Conservation (phyloP, 35 echinoderm and acorn worm genomes). For the Apostichopus japonicus region DNA sequence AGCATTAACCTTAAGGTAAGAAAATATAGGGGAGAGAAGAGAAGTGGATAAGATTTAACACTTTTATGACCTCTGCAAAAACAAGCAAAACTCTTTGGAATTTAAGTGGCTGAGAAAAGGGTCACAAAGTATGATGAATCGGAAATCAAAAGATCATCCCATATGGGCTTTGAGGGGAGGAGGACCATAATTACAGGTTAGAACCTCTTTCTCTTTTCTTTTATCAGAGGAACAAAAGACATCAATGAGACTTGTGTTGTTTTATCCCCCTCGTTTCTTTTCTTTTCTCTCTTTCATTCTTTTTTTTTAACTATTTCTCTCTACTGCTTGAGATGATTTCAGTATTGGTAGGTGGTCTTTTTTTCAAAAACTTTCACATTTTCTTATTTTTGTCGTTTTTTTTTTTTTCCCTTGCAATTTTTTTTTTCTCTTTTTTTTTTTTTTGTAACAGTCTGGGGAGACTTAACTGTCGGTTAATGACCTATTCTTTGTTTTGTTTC, state of each 20-base stretch:
- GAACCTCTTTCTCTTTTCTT: neutral
- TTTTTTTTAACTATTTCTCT: neutral
- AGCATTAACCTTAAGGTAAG: conserved; percentile 36
- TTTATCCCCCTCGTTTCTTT: too few relatives aligned
- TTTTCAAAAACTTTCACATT: neutral
- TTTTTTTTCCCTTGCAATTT: neutral
- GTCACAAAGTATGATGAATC: conserved; percentile 47
- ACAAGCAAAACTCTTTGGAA: conserved; percentile 19
- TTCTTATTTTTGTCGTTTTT: neutral
- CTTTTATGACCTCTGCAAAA: conserved; percentile 37
- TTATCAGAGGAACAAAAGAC: conserved; percentile 17
- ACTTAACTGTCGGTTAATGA: conserved; percentile 54
- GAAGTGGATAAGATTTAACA: conserved; percentile 38
- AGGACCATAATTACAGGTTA: conserved; percentile 37
- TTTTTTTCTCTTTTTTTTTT: conserved; percentile 27
- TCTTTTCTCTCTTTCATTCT: neutral
- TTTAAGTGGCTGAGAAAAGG: conserved; percentile 42
- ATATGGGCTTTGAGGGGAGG: conserved; percentile 32
- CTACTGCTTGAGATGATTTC: conserved; percentile 4
- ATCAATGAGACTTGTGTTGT: neutral
- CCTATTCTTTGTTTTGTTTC: conserved; percentile 38
- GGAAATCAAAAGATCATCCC: conserved; percentile 31
- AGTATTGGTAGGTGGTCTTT: conserved; percentile 29
- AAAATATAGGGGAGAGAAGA: neutral
- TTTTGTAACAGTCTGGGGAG: neutral